phyloP scores from a whole-genome alignment of 2,797 vertebrate genomes.

The Cyclopterus lumpus region DNA sequence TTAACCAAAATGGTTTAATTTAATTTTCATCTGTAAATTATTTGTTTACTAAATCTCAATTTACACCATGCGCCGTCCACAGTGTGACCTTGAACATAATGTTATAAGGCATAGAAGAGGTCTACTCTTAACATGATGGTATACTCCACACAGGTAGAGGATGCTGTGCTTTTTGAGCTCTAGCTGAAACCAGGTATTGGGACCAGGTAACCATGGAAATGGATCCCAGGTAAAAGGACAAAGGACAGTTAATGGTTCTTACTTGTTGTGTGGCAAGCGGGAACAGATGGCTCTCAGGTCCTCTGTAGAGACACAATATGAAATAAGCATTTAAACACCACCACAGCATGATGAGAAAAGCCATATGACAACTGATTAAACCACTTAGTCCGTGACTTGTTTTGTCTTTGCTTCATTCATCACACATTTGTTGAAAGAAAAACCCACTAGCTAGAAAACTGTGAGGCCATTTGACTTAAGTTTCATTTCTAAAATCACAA shows the following conservation, averaged over 20 bases:
- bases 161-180: neutral
- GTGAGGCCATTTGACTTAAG: no score
- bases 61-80: no score
- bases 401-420: neutral
- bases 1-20: no score
- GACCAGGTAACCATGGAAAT: neutral
- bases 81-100: neutral
- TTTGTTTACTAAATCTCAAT: no score
- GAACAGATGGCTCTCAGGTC: conserved; percentile 84
- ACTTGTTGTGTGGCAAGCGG: conserved; percentile 86
- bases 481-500: neutral
- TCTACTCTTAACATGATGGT: neutral
- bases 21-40: no score
- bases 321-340: neutral
- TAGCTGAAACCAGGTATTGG: neutral
- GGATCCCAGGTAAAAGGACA: neutral
- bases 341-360: neutral
- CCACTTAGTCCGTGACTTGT: neutral
- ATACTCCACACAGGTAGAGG: neutral
- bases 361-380: neutral
- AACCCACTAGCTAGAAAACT: neutral
- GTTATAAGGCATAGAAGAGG: neutral
- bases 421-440: neutral
- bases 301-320: conserved; percentile 68
- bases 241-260: conserved; percentile 50